Conservation (phyloP, 2,797 vertebrate genomes). For the Sphaeramia orbicularis region DNA sequence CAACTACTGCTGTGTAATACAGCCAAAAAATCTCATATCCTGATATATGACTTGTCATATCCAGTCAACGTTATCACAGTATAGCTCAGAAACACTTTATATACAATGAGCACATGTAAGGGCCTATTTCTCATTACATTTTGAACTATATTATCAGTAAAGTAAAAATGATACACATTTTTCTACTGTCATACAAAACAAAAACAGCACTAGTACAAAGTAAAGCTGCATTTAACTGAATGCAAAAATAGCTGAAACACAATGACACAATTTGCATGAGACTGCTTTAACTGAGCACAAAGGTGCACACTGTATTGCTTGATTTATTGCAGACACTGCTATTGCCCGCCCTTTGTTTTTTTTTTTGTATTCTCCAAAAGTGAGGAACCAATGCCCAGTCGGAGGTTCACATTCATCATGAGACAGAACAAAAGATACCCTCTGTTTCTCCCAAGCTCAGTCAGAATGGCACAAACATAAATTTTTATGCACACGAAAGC, state of each 20-base stretch:
- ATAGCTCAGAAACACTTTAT: too few species aligned
- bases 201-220: too few species aligned
- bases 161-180: not conserved
- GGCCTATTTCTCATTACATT: too few species aligned
- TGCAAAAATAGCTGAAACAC: constrained; percentile 3
- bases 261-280: constrained; percentile 3
- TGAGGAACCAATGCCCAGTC: constrained; percentile 1
- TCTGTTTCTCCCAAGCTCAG: constrained; percentile 1
- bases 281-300: constrained; percentile 4
- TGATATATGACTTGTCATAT: too few species aligned
- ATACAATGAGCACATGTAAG: too few species aligned
- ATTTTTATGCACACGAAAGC: not conserved
- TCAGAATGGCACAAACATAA: constrained; percentile 13
- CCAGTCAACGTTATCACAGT: too few species aligned
- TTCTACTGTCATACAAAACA: too few species aligned
- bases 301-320: not conserved
- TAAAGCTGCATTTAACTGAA: not conserved
- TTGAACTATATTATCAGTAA: too few species aligned
- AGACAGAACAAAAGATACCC: constrained; percentile 6
- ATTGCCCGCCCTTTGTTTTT: constrained; percentile 6
- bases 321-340: constrained; percentile 5
- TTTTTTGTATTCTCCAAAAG: constrained; percentile 1
- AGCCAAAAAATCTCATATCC: too few species aligned
- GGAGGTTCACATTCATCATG: not conserved
- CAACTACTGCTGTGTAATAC: not conserved